Conservation (phyloP, 2,113 vertebrate genomes). For the Casuarius casuarius region DNA sequence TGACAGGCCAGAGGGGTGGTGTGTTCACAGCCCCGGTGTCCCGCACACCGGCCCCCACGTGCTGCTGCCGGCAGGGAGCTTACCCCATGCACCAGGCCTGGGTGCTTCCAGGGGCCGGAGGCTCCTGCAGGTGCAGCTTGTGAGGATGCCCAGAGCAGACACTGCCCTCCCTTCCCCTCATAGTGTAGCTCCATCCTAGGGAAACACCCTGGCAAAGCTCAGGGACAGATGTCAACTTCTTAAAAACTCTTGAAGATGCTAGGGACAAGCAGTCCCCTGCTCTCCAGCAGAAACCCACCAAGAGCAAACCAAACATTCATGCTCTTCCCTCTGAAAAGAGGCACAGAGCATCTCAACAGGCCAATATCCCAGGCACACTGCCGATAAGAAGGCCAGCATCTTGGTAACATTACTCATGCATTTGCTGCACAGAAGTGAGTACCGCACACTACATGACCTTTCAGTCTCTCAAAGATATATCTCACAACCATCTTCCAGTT, state of each 20-base stretch:
- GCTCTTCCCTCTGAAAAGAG: not conserved
- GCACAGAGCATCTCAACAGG: not conserved
- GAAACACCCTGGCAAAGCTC: not conserved
- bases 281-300: not conserved
- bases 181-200: not conserved
- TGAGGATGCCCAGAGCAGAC: not conserved
- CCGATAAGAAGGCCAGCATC: not conserved
- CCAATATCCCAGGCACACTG: not conserved
- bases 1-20: too few relatives aligned
- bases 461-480: not conserved
- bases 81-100: too few relatives aligned
- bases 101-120: too few relatives aligned
- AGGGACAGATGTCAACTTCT: not conserved
- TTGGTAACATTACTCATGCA: not conserved
- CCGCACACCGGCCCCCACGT: too few relatives aligned
- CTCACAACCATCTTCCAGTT: not conserved
- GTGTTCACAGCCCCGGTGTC: too few relatives aligned
- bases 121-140: too few relatives aligned
- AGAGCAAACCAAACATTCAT: not conserved
- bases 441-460: not conserved
- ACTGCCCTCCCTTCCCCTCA: too few relatives aligned
- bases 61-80: too few relatives aligned
- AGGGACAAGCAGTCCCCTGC: not conserved
- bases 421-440: not conserved
- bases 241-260: too few relatives aligned